Base-by-base conservation (phyloP, 2,113 vertebrate species). In the Microtus pennsylvanicus region DNA sequence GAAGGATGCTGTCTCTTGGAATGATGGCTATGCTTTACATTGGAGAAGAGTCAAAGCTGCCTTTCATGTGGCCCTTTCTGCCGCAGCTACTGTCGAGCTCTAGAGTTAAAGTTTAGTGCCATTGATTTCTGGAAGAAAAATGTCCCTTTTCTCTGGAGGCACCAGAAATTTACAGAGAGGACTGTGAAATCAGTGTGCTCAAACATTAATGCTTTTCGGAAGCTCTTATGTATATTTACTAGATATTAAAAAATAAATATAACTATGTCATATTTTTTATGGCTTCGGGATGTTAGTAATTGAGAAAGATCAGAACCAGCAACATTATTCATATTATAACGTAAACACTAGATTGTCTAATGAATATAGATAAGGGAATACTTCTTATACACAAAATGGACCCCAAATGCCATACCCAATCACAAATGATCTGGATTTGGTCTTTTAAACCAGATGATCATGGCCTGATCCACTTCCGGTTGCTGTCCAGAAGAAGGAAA, bases 71-170 rank as follows among this genome's bases (percentile, higher is more conserved):
- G 45, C 70, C 9, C 30, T 33, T 35, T 69, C 26, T 16, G 13
- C 30, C 33, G 58, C 58, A 58, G 19, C 58, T 21, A 58, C 58
- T 58, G 67, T 35, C 42, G 69, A 87, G 42, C 69, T 87, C 80
- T 80, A 74, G 33, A 88, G 87, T 96, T 96, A 77, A 93, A 90
- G 81, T 52, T 95, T 93, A 58, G 67, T 78, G 22, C 55, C 72
- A 52, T 45, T 87, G 61, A 92, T 74, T 70, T 94, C 2, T 30
- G 12, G 16, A 22, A 69, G 83, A 67, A 58, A 47, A 80, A 22
- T 26, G 83, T 90, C 19, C 42, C 50, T 72, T 91, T 96, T 75
- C 86, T 89, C 86, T 88, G 21, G 35, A 88, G 19, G 19, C 16
- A 63, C n/a, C 80, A 33, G 78, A 82, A 83, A 83, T 58, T 92